phyloP scores from a whole-genome alignment of 2,113 vertebrate species.

The Anoura caudifer region DNA sequence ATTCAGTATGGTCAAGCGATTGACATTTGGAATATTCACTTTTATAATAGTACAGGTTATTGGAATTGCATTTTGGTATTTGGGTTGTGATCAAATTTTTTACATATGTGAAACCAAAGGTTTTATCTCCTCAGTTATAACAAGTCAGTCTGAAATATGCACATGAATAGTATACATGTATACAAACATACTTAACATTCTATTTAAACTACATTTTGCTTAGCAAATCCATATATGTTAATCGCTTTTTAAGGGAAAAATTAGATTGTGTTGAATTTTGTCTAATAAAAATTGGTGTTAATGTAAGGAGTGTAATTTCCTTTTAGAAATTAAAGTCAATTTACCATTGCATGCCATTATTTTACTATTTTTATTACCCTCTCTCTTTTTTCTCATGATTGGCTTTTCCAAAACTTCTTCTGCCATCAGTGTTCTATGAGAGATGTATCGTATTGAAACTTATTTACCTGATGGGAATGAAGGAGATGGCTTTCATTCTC shows the following conservation, averaged over 20 bases:
- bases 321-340: neutral
- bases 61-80: constrained; percentile 9
- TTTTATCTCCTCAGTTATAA: neutral
- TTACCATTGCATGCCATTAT: neutral
- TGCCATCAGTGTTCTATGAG: neutral
- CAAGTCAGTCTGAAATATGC: neutral
- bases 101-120: neutral
- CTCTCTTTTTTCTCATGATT: neutral
- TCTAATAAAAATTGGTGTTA: neutral
- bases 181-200: neutral
- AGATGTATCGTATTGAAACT: neutral
- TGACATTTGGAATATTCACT: neutral
- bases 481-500: neutral
- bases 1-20: neutral
- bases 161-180: neutral
- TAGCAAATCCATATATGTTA: neutral
- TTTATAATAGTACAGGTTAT: neutral
- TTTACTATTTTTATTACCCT: neutral
- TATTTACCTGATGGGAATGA: neutral
- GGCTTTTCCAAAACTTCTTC: neutral
- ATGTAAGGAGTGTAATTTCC: constrained; percentile 1
- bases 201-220: neutral
- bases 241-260: constrained; percentile 10
- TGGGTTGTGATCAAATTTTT: neutral
- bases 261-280: neutral